Evolutionary conservation across 2,113 vertebrate genomes (phyloP).

Genomic region (Catharus bicknelli): DNA sequence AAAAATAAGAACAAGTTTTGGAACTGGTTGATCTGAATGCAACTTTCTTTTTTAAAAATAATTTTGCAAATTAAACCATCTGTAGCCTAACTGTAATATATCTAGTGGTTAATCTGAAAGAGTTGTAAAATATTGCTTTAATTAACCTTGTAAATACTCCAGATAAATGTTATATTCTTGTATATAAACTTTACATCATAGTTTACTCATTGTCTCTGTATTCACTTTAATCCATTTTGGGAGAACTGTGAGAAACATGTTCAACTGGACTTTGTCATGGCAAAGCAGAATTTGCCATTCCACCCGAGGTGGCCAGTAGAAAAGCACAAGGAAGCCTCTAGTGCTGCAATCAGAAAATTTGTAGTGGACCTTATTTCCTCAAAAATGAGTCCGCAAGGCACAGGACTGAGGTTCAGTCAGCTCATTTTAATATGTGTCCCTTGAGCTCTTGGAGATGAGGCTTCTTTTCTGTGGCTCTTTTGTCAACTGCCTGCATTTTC

Average conservation of each 20-base stretch:
- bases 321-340: neutral
- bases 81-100: conserved; percentile 79
- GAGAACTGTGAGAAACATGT: neutral
- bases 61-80: conserved; percentile 69
- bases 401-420: neutral
- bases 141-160: conserved; percentile 92
- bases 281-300: neutral
- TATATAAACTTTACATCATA: conserved; percentile 82
- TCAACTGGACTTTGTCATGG: neutral
- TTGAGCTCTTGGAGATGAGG: neutral
- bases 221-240: neutral
- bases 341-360: neutral
- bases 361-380: neutral
- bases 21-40: conserved; percentile 50
- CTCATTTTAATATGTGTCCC: neutral
- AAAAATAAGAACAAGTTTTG: neutral
- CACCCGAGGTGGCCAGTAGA: neutral
- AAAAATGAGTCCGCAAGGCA: neutral
- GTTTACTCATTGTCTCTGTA: conserved; percentile 45
- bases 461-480: neutral
- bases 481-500: neutral
- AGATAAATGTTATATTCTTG: conserved; percentile 90
- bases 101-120: conserved; percentile 69
- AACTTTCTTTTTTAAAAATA: conserved; percentile 7
- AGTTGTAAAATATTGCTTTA: conserved; percentile 87